Evolutionary conservation across 2,888 invertebrate genomes (phyloP), one percentile per base, ranked within the genome.

Genomic region (Stramonita haemastoma): DNA sequence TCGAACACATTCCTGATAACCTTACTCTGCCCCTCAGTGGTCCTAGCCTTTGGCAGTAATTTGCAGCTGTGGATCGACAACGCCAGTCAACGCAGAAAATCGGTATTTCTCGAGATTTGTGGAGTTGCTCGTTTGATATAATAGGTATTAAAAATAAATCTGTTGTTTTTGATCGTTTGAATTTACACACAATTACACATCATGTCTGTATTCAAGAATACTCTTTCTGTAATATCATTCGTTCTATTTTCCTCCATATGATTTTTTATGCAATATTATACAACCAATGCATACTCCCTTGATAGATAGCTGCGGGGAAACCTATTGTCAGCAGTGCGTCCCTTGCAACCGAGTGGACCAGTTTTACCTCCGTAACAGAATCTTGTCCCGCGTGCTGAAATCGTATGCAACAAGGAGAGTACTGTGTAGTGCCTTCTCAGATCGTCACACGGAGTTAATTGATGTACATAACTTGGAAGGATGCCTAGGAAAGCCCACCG

Each of bases 401-500:
- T 5, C 26, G 4, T 26, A 36, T 22, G 11, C 46, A 79, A 79
- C 11, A 34, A 79, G 13, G 34, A 17, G 26, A 11, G 29, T 13
- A 79, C 34, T 34, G 79, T 79, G 32, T 79, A 13, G 79, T 79
- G 79, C 60, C 32, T 32, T 6, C 26, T 73, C n/a, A 73, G 73
- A 0, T 46, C 46, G 46, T 8, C 46, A 46, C 17, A 19, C 26
- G 36, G 81, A 83, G 81, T 13, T 83, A 36, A 46, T 36, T 22
- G 81, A 83, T 46, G 19, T 83, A 36, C 22, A 26, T 26, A 6
- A 22, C 26, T 46, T 83, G 81, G 46, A 36, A 83, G 1, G 8
- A 83, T 83, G 81, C 81, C 81, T 36, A 29, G 81, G 81, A 83
- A 26, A 83, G 81, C 81, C 46, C 36, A 29, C 81, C 81, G 81